Conservation (phyloP, 2,797 vertebrate genomes). For the Glyptemys insculpta region DNA sequence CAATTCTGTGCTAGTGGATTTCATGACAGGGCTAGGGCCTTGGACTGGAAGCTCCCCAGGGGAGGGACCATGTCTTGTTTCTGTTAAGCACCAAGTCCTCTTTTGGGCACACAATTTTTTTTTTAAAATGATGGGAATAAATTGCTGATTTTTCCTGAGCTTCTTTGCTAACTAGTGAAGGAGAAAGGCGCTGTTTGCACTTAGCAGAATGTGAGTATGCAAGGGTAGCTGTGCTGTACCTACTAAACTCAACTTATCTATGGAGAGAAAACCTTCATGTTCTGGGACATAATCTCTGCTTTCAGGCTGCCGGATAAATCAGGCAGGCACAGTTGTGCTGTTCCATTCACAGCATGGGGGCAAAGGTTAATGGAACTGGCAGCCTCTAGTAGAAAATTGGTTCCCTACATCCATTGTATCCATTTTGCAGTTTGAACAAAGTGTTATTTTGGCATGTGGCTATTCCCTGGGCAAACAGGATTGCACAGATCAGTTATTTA, state of each 20-base stretch:
- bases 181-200: background rate
- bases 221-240: background rate
- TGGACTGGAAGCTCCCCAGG: background rate
- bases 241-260: background rate
- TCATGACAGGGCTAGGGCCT: background rate
- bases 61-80: background rate
- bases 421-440: background rate
- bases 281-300: accelerated
- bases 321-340: background rate
- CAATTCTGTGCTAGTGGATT: too few species aligned
- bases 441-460: background rate
- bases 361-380: conserved; percentile 26
- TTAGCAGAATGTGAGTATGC: background rate
- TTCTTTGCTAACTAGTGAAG: background rate
- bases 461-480: background rate
- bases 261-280: background rate
- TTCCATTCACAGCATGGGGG: background rate
- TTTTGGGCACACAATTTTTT: background rate
- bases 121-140: background rate
- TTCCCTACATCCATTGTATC: background rate
- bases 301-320: background rate
- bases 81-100: background rate
- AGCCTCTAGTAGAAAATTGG: background rate
- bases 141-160: background rate
- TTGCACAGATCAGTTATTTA: background rate